Evolutionary conservation across 2,888 invertebrate genomes (phyloP), one percentile per base, ranked within the genome.

Genomic region (Lycia hirtaria): DNA sequence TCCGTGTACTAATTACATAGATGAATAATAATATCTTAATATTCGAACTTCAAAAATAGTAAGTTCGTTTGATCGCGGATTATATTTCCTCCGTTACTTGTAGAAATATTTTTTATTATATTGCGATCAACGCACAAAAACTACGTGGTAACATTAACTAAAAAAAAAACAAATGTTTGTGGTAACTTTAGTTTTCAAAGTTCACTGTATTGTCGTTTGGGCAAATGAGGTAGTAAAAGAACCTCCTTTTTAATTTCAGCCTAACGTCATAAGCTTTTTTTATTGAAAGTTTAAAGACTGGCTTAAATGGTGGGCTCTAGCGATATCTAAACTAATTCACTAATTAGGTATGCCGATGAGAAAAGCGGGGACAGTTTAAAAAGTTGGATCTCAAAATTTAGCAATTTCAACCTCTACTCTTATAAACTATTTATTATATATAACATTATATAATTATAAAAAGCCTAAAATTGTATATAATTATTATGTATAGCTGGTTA

Each of bases 301-400:
- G 75, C 73, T 72, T 72, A 72, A 44, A 56, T 75, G 83, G 82
- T 83, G 85, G 85, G 82, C 67, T 83, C 90, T 91, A 90, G 90
- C 90, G 90, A 84, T 80, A 79, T 77, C 88, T 90, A 91, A 80
- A 78, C 88, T 89, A 88, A 78, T 66, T 52, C n/a, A 30, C 57
- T 57, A 52, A 71, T 64, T 67, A 33, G 20, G 20, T 47, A 64
- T 67, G 64, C 68, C 62, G 53, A 65, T 56, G 53, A 72, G 62
- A 67, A 79, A 83, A 82, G 80, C 24, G 35, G 30, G 68, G 73
- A 70, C 67, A 71, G 24, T 35, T 71, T 65, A 56, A 62, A 58
- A 71, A 65, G 65, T 72, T 71, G 54, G 41, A 48, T 74, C 65
- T 50, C 64, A 68, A 67, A 72, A 69, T 68, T 70, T 67, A 62